Base-by-base conservation (phyloP, 2,113 vertebrate genomes). In the Corythoichthys intestinalis region DNA sequence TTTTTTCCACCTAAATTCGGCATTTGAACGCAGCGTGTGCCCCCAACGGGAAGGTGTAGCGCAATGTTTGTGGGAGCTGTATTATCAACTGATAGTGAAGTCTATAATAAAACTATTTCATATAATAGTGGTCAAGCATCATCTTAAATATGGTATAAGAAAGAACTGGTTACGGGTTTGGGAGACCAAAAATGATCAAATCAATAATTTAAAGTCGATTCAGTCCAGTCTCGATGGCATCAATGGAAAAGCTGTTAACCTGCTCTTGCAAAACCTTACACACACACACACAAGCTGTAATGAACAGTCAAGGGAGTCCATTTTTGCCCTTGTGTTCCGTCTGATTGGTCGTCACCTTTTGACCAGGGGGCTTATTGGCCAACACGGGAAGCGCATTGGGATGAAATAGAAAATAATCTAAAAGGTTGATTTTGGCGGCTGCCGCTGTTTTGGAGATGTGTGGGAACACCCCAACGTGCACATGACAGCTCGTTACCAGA, bases 261-360 rank as follows among this genome's bases (percentile, higher is more conserved):
- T 85, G 78, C 81, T 82, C 71, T 41, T 6, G 3, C 39, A 41
- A 41, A 41, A 41, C 6, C 39, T 41, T 3, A 41, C 39, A 41
- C 39, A 41, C 39, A 41, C 39, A 84, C 82, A 85, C 63, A 66
- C 35, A 61, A 58, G 80, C 77, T 65, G 75, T 90, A 87, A 89
- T 90, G 87, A 89, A 90, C 86, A 85, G 84, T 80, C 86, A 9
- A 69, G 87, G 87, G 86, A 90, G 85, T 90, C 85, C 73, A 84
- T 90, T 56, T 44, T 78, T 74, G 69, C 81, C 79, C 82, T 85
- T 80, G 86, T 76, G 75, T 86, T 83, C 73, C 80, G 79, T 85
- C 71, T 86, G 84, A 90, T 88, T 87, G 83, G 75, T 61, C 20
- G 0, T 70, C 79, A 87, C 86, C 84, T 87, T 65, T 86, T 44